Evolutionary conservation across 2,888 invertebrate species (phyloP).

Genomic region (Blastobasis lacticolella): DNA sequence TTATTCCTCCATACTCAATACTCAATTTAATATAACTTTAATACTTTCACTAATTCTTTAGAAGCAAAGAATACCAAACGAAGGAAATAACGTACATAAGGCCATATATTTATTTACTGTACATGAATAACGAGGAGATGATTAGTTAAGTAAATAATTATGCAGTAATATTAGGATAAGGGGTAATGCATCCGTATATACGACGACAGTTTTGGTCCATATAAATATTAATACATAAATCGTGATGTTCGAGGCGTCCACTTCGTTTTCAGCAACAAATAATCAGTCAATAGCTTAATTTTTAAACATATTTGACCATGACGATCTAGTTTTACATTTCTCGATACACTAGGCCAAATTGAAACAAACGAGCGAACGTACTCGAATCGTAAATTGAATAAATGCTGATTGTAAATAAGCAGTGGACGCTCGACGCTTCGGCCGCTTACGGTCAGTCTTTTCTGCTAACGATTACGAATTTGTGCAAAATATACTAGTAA

Average conservation of each 20-base stretch:
- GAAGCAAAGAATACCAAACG: slow-evolving; percentile 55
- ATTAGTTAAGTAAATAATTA: slow-evolving; percentile 67
- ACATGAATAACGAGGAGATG: slow-evolving; percentile 71
- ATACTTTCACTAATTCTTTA: slow-evolving; percentile 44
- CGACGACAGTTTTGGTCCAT: slow-evolving; percentile 73
- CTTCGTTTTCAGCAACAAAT: not conserved
- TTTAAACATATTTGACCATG: no score
- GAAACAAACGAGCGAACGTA: not conserved
- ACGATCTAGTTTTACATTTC: not conserved
- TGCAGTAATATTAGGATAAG: slow-evolving; percentile 65
- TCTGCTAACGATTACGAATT: slow-evolving; percentile 68
- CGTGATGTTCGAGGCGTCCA: slow-evolving; percentile 20
- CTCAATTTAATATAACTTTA: slow-evolving; percentile 32
- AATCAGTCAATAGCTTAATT: not conserved
- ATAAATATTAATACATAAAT: slow-evolving; percentile 69
- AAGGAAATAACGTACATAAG: slow-evolving; percentile 70
- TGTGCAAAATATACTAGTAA: slow-evolving; percentile 73
- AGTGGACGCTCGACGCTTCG: slow-evolving; percentile 53
- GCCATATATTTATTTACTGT: slow-evolving; percentile 70
- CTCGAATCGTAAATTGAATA: not conserved
- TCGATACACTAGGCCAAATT: not conserved
- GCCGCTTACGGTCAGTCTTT: slow-evolving; percentile 73
- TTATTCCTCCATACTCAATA: slow-evolving; percentile 19
- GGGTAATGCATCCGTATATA: slow-evolving; percentile 69
- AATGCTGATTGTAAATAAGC: slow-evolving; percentile 49